Conservation (phyloP, 2,113 vertebrate genomes). For the Chunga burmeisteri region DNA sequence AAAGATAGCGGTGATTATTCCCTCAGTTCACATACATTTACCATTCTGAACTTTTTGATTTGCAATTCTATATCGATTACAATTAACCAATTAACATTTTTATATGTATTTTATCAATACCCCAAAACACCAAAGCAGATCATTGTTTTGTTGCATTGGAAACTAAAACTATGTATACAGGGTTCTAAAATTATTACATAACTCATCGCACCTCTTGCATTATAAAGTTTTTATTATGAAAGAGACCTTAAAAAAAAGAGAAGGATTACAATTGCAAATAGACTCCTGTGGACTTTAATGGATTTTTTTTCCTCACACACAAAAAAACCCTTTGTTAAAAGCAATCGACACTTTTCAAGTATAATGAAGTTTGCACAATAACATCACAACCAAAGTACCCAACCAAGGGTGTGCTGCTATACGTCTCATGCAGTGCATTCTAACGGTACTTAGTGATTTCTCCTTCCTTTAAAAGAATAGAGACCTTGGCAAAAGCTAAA, state of each 20-base stretch:
- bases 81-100: background rate
- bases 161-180: background rate
- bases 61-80: background rate
- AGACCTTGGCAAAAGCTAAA: background rate
- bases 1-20: background rate
- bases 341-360: accelerated
- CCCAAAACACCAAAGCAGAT: background rate
- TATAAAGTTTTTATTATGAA: background rate
- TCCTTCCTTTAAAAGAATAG: background rate
- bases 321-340: background rate
- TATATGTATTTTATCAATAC: background rate
- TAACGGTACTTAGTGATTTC: background rate
- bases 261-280: background rate
- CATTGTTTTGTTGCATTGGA: background rate
- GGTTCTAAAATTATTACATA: background rate
- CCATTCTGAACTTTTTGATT: background rate
- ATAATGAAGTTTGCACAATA: background rate
- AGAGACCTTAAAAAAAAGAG: background rate
- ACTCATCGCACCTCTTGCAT: background rate
- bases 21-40: background rate
- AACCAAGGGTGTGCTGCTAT: background rate
- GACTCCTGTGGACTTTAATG: background rate
- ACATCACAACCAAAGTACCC: accelerated
- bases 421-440: background rate
- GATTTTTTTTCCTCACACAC: background rate